phyloP scores from a whole-genome alignment of 2,888 invertebrate species.

The Morinoia aosen region DNA sequence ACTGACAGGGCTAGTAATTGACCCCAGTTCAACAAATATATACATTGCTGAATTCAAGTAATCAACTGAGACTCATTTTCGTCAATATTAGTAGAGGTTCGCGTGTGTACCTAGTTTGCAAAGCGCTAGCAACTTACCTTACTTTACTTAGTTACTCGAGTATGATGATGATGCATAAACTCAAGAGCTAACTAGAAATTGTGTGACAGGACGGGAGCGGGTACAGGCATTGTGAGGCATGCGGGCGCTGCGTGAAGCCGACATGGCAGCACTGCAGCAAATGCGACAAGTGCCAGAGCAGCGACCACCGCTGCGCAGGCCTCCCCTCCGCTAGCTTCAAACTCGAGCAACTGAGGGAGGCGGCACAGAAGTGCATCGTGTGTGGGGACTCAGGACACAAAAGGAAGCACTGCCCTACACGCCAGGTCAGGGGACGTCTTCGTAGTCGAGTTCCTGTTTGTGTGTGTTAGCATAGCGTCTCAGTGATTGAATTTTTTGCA shows the following conservation, averaged over 20 bases:
- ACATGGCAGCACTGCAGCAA: constrained; percentile 83
- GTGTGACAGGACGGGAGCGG: constrained; percentile 76
- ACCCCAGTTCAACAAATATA: too few species aligned
- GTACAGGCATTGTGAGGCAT: constrained; percentile 79
- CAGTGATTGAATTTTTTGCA: too few species aligned
- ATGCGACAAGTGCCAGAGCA: constrained; percentile 79
- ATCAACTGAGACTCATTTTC: too few species aligned
- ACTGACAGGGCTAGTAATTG: too few species aligned
- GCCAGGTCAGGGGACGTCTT: not conserved
- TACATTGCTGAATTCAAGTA: too few species aligned
- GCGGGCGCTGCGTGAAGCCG: constrained; percentile 85
- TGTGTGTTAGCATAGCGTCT: too few species aligned
- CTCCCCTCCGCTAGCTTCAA: constrained; percentile 39
- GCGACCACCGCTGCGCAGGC: constrained; percentile 55
- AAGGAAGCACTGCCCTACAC: constrained; percentile 27
- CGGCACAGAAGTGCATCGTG: not conserved
- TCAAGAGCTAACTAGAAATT: not conserved
- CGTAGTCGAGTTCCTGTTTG: not conserved
- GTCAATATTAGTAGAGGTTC: too few species aligned
- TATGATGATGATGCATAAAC: too few species aligned
- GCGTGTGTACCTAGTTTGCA: too few species aligned
- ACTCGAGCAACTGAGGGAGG: not conserved
- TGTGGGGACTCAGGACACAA: constrained; percentile 25
- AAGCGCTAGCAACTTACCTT: too few species aligned
- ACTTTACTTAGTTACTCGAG: too few species aligned